These are phyloP conservation scores for Toxostoma redivivum DNA, from an alignment of 2,113 vertebrate species.

Conservation along the genomic window DNA sequence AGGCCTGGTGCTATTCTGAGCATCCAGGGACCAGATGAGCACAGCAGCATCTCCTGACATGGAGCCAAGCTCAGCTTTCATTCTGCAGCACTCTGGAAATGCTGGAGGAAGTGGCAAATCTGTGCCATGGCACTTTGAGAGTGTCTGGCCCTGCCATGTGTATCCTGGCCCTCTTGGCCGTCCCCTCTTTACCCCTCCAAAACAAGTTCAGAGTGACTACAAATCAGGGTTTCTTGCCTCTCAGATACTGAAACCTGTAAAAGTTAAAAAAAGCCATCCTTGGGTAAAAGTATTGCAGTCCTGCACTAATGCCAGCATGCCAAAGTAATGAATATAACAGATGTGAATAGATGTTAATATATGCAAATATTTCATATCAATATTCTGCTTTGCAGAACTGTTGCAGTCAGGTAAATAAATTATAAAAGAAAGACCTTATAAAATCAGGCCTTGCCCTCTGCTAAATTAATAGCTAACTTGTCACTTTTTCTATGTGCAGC, in stretches of 20 bases:
- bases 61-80: neutral
- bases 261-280: neutral
- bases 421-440: too few relatives aligned
- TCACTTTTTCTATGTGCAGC: too few relatives aligned
- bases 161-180: neutral
- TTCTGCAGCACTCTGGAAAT: neutral
- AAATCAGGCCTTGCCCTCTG: too few relatives aligned
- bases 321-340: neutral
- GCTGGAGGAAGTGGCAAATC: neutral
- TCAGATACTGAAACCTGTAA: neutral
- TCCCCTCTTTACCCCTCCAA: too few relatives aligned
- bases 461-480: too few relatives aligned
- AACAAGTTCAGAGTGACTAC: neutral
- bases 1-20: neutral
- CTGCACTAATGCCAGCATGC: neutral
- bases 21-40: neutral
- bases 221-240: neutral
- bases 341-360: neutral
- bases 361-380: neutral
- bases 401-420: too few relatives aligned
- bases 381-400: neutral
- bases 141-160: rapidly evolving
- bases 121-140: rapidly evolving
- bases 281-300: neutral
- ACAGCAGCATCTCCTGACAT: neutral